A percentile compares a stretch with the other conserved stretches of the same genome.
Evolutionary conservation across 2,113 vertebrate species (phyloP).

Genomic region (Athene cunicularia): DNA sequence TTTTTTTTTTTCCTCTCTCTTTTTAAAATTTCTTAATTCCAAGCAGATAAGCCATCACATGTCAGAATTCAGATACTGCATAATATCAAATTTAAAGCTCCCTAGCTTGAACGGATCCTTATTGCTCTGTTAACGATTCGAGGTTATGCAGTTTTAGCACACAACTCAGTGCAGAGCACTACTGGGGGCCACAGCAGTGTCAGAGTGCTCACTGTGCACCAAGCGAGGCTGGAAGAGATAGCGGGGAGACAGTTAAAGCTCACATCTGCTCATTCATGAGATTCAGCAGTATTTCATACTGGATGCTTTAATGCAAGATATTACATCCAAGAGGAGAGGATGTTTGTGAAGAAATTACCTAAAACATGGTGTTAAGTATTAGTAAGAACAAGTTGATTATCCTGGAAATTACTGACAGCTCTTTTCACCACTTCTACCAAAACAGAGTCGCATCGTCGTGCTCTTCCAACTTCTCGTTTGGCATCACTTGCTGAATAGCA

Average conservation of each 20-base stretch:
- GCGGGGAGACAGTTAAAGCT: background rate
- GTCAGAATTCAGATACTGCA: background rate
- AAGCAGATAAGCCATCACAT: background rate
- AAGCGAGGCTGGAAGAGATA: background rate
- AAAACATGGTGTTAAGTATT: background rate
- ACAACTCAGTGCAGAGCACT: background rate
- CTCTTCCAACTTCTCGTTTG: background rate
- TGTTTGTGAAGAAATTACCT: background rate
- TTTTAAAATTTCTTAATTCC: background rate
- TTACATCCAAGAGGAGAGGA: background rate
- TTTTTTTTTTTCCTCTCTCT: background rate
- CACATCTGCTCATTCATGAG: background rate
- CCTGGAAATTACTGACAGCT: background rate
- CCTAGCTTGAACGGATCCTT: background rate
- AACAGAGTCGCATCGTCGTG: accelerated
- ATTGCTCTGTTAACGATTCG: background rate
- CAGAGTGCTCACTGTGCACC: background rate
- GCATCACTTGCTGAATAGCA: background rate
- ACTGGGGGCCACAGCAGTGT: too few species aligned
- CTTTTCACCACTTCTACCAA: background rate
- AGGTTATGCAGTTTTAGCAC: background rate
- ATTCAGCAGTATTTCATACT: background rate
- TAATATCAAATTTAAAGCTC: background rate
- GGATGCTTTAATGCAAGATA: background rate
- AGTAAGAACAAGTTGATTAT: background rate